Conservation (phyloP, 2,888 invertebrate genomes). For the Oscheius sp. region DNA sequence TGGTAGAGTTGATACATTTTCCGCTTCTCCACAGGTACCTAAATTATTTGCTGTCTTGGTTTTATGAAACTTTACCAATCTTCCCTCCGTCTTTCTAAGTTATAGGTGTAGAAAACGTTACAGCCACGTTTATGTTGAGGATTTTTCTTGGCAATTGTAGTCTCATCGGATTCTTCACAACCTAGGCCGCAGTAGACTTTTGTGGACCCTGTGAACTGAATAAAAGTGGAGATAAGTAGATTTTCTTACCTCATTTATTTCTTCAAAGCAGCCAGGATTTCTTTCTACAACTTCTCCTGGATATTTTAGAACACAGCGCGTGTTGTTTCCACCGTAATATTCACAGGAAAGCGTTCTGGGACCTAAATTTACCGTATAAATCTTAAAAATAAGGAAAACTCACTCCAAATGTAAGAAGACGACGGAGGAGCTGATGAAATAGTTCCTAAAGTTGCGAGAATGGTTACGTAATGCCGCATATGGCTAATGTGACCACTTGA, state of each 20-base stretch:
- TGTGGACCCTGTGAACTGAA: constrained; percentile 37
- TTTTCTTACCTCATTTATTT: constrained; percentile 44
- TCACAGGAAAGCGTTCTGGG: constrained; percentile 17
- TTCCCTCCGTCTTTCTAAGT: constrained; percentile 60
- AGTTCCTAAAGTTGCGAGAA: neutral
- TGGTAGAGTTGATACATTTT: constrained; percentile 60
- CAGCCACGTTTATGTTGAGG: constrained; percentile 59
- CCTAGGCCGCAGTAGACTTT: constrained; percentile 62
- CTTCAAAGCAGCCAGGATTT: constrained; percentile 69
- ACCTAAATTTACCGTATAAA: neutral
- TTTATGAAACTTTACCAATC: constrained; percentile 54
- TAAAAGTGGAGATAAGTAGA: neutral
- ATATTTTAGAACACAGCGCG: constrained; percentile 58
- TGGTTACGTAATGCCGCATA: constrained; percentile 5
- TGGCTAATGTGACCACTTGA: neutral
- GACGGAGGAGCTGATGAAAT: neutral
- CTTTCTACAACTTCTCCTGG: constrained; percentile 60
- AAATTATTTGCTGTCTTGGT: constrained; percentile 3
- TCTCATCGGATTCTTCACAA: constrained; percentile 67
- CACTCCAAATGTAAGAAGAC: constrained; percentile 16
- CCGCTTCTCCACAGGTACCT: constrained; percentile 68
- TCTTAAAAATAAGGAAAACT: neutral
- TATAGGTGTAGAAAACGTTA: constrained; percentile 59
- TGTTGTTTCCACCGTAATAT: constrained; percentile 41
- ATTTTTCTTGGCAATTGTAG: constrained; percentile 60